A percentile compares a stretch with the other conserved stretches of the same genome.
Evolutionary conservation across 2,113 vertebrate genomes (phyloP).

Genomic region (Cyphomyrus discorhynchus): DNA sequence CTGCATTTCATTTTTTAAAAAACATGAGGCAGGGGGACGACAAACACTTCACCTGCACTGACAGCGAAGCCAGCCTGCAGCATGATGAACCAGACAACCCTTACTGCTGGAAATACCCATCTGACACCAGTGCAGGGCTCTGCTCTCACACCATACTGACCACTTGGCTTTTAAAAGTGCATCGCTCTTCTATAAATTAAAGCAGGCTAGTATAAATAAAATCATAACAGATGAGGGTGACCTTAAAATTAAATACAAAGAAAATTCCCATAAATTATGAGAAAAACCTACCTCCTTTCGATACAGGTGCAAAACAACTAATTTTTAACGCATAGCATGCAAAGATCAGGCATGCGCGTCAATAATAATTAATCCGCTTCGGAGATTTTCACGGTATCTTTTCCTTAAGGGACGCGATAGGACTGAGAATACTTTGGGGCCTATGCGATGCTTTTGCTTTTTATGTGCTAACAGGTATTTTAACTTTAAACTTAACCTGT

Average conservation of each 20-base stretch:
- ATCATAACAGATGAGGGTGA: neutral
- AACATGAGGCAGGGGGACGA: neutral
- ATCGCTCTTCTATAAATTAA: neutral
- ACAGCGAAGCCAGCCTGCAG: neutral
- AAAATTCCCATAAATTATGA: neutral
- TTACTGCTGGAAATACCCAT: neutral
- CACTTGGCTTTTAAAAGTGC: neutral
- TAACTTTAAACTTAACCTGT: neutral
- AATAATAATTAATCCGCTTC: neutral
- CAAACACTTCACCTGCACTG: neutral
- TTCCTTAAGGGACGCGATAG: neutral
- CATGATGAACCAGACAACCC: neutral
- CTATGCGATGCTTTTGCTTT: neutral
- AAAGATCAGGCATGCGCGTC: neutral
- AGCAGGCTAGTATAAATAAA: neutral
- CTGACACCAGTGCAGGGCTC: neutral
- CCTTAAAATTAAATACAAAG: neutral
- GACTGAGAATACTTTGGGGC: neutral
- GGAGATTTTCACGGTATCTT: neutral
- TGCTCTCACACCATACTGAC: neutral
- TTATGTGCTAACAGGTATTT: neutral
- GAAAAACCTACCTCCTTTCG: neutral
- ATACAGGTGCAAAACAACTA: neutral
- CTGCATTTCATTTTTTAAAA: neutral
- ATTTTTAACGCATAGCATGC: neutral